phyloP scores from a whole-genome alignment of 2,797 vertebrate genomes.

The Acestrorhynchus altus region DNA sequence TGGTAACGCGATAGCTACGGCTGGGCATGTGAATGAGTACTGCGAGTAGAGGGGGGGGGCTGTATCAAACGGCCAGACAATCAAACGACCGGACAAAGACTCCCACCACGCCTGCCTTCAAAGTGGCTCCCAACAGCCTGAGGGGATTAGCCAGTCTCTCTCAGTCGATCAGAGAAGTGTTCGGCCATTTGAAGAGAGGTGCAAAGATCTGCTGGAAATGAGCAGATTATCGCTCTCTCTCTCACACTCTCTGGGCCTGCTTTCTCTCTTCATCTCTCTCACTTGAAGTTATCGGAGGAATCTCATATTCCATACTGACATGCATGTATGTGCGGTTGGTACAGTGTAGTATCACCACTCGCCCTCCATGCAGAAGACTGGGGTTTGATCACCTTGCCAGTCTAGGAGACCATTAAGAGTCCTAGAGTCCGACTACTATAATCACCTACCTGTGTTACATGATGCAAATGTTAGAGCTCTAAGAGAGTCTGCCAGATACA shows the following conservation, averaged over 20 bases:
- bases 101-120: slow-evolving; percentile 68
- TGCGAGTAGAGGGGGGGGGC: slow-evolving; percentile 30
- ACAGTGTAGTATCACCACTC: background rate
- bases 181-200: slow-evolving; percentile 47
- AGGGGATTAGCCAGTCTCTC: slow-evolving; percentile 58
- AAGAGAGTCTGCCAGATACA: no score
- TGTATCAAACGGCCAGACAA: slow-evolving; percentile 61
- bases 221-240: slow-evolving; percentile 61
- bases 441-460: no score
- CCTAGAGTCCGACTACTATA: no score
- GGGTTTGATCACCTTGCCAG: no score
- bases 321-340: background rate
- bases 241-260: background rate
- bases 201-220: slow-evolving; percentile 52
- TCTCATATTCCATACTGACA: background rate
- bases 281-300: slow-evolving; percentile 4
- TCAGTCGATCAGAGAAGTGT: slow-evolving; percentile 2
- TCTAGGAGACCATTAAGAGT: no score
- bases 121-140: slow-evolving; percentile 62
- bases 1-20: slow-evolving; percentile 71
- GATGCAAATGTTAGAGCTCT: no score
- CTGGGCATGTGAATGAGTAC: slow-evolving; percentile 66
- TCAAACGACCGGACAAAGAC: slow-evolving; percentile 63
- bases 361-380: no score
- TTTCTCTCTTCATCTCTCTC: background rate